phyloP scores from a whole-genome alignment of 2,797 vertebrate species.

The Enteromius radiatus region DNA sequence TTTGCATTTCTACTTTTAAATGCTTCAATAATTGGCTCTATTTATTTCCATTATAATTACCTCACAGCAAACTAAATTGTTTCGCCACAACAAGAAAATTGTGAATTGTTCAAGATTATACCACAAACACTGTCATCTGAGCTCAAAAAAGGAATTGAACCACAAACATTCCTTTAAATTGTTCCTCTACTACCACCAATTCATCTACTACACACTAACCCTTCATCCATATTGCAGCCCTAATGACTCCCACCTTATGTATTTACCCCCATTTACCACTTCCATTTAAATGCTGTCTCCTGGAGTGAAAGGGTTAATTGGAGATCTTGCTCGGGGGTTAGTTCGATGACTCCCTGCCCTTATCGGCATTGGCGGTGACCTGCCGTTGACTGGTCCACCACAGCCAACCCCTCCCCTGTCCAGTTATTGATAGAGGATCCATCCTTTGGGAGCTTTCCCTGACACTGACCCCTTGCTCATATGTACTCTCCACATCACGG shows the following conservation, averaged over 20 bases:
- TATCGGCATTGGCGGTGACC: slow-evolving; percentile 80
- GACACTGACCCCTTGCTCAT: slow-evolving; percentile 49
- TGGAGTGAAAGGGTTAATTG: slow-evolving; percentile 77
- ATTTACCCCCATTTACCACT: slow-evolving; percentile 41
- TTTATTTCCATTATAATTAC: not conserved
- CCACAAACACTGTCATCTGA: too few relatives aligned
- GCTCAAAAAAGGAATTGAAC: too few relatives aligned
- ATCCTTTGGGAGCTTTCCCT: slow-evolving; percentile 41
- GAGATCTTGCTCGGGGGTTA: slow-evolving; percentile 75
- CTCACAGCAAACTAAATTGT: not conserved
- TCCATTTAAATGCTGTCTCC: slow-evolving; percentile 18
- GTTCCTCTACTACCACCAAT: not conserved
- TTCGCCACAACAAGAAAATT: not conserved
- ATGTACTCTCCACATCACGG: slow-evolving; percentile 28
- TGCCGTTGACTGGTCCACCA: slow-evolving; percentile 65
- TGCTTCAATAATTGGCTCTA: not conserved
- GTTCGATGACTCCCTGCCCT: slow-evolving; percentile 76
- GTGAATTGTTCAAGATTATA: not conserved
- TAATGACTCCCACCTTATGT: slow-evolving; percentile 49
- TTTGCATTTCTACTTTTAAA: slow-evolving; percentile 11
- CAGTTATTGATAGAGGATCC: slow-evolving; percentile 33
- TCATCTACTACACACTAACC: not conserved
- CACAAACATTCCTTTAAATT: not conserved
- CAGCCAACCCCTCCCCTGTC: slow-evolving; percentile 55
- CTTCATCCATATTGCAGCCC: slow-evolving; percentile 18